Evolutionary conservation across 2,888 invertebrate species (phyloP).

Genomic region (Apodemia mormo): DNA sequence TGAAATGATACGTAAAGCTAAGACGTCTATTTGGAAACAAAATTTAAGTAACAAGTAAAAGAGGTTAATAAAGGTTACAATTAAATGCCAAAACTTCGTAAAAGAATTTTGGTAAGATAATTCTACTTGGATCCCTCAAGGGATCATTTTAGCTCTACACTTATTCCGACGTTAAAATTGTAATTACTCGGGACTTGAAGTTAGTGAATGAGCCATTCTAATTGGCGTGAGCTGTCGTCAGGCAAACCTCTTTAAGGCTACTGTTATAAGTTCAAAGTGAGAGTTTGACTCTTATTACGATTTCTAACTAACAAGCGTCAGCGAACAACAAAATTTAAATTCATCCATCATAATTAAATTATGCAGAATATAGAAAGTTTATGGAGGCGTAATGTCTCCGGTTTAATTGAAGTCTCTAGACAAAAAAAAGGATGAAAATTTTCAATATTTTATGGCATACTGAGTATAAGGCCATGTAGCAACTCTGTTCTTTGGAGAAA

Average conservation of each 20-base stretch:
- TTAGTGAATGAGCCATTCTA: constrained; percentile 43
- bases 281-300: constrained; percentile 24
- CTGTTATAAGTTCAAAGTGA: constrained; percentile 23
- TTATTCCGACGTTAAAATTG: constrained; percentile 34
- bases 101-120: constrained; percentile 17
- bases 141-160: constrained; percentile 26
- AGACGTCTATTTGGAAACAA: not conserved
- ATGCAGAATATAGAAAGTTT: too few relatives aligned
- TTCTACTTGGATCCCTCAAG: constrained; percentile 15
- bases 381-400: too few relatives aligned
- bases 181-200: constrained; percentile 52
- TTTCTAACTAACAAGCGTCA: not conserved
- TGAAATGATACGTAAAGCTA: not conserved
- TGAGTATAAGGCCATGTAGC: too few relatives aligned
- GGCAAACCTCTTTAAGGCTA: constrained; percentile 24
- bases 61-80: not conserved
- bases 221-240: constrained; percentile 47
- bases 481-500: too few relatives aligned
- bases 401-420: too few relatives aligned
- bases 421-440: too few relatives aligned
- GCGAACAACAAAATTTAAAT: constrained; percentile 3
- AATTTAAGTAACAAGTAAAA: constrained; percentile 11
- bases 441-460: too few relatives aligned
- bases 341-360: not conserved
- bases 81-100: constrained; percentile 6